Conservation (phyloP, 2,888 invertebrate species). For the Theodoxus fluviatilis region DNA sequence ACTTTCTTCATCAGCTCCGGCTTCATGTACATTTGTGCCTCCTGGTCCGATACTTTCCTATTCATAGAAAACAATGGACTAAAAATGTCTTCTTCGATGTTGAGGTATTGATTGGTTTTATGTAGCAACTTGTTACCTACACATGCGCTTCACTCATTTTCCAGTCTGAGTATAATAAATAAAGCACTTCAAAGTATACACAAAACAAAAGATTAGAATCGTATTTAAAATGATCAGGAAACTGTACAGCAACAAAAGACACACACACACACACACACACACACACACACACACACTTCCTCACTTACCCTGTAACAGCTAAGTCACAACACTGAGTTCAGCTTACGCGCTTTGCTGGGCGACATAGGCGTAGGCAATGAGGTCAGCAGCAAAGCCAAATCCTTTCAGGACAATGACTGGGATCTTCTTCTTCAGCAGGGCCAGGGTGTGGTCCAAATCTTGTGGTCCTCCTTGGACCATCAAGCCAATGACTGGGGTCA, state of each 20-base stretch:
- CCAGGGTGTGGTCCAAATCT: conserved; percentile 59
- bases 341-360: no score
- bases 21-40: conserved; percentile 60
- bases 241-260: background rate
- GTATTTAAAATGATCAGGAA: background rate
- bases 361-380: conserved; percentile 62
- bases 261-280: background rate
- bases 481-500: conserved; percentile 63
- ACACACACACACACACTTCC: conserved; percentile 44
- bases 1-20: conserved; percentile 64
- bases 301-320: conserved; percentile 60
- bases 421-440: conserved; percentile 60
- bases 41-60: conserved; percentile 59
- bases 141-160: no score
- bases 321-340: no score
- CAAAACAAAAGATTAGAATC: background rate
- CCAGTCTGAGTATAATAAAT: no score
- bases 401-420: conserved; percentile 65
- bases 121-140: no score
- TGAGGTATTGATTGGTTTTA: no score
- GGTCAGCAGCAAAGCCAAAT: conserved; percentile 63
- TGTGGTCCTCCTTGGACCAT: conserved; percentile 64
- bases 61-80: background rate
- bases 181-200: background rate
- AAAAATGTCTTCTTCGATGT: background rate